Evolutionary conservation across 2,113 vertebrate species (phyloP).

Genomic region (Microtus pennsylvanicus): DNA sequence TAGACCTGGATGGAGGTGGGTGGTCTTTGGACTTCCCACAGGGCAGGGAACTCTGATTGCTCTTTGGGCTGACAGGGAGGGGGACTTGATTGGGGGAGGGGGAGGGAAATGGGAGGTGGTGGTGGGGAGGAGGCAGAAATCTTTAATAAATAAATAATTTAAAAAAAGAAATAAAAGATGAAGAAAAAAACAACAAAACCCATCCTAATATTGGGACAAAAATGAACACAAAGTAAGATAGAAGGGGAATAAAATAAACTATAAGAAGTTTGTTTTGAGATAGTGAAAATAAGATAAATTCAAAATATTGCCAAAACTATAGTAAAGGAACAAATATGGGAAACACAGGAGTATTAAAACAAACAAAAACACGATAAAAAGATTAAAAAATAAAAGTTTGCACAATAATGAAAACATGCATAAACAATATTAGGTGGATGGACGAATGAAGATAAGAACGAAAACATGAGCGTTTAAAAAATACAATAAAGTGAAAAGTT

Average conservation of each 20-base stretch:
- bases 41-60: no score
- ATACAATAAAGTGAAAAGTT: not conserved
- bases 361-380: not conserved
- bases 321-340: not conserved
- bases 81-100: no score
- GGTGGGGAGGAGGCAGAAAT: no score
- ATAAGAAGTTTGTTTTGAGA: not conserved
- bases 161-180: no score
- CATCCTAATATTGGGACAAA: not conserved
- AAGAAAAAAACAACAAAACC: not conserved
- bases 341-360: not conserved
- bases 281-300: not conserved
- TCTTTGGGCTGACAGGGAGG: no score
- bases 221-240: not conserved
- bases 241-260: not conserved
- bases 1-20: no score
- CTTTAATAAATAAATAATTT: no score
- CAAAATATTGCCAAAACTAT: not conserved
- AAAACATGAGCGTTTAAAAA: not conserved
- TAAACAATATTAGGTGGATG: not conserved
- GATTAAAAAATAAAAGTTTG: not conserved
- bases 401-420: no score
- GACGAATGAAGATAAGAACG: not conserved
- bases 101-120: no score
- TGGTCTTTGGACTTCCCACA: no score